phyloP scores from a whole-genome alignment of 2,888 invertebrate species.

The Nymphalis polychloros region DNA sequence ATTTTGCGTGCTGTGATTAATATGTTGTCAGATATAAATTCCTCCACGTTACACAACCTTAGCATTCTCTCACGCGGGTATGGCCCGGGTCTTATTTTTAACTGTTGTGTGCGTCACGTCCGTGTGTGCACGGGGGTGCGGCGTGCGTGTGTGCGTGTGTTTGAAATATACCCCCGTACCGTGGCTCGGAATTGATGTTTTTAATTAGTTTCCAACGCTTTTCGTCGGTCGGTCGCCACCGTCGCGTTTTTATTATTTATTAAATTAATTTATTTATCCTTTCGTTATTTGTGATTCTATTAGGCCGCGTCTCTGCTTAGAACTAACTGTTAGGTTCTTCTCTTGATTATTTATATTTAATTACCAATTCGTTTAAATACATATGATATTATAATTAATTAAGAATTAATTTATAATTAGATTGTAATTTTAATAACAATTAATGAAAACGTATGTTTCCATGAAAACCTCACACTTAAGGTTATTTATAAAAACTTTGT shows the following conservation, averaged over 20 bases:
- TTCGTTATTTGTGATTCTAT: conserved; percentile 13
- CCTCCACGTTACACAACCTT: too few species aligned
- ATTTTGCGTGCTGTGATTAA: too few species aligned
- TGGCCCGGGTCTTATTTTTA: conserved; percentile 75
- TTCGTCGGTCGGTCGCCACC: conserved; percentile 72
- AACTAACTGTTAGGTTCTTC: neutral
- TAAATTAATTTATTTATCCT: conserved; percentile 45
- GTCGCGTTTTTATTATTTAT: conserved; percentile 62
- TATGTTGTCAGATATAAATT: too few species aligned
- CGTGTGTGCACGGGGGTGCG: conserved; percentile 55
- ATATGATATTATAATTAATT: too few species aligned
- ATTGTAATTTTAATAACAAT: too few species aligned
- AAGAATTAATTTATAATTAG: too few species aligned
- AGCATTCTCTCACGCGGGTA: conserved; percentile 47
- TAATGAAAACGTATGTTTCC: too few species aligned
- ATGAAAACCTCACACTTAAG: too few species aligned
- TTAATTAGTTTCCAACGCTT: conserved; percentile 80
- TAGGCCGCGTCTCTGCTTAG: neutral
- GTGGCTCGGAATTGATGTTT: conserved; percentile 78
- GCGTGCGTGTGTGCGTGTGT: conserved; percentile 67
- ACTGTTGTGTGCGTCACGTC: conserved; percentile 66
- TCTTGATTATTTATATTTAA: too few species aligned
- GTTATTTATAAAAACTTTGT: too few species aligned
- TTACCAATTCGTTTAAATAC: too few species aligned
- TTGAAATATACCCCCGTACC: conserved; percentile 77